Evolutionary conservation across 2,113 vertebrate genomes (phyloP).

Genomic region (Menura novaehollandiae): DNA sequence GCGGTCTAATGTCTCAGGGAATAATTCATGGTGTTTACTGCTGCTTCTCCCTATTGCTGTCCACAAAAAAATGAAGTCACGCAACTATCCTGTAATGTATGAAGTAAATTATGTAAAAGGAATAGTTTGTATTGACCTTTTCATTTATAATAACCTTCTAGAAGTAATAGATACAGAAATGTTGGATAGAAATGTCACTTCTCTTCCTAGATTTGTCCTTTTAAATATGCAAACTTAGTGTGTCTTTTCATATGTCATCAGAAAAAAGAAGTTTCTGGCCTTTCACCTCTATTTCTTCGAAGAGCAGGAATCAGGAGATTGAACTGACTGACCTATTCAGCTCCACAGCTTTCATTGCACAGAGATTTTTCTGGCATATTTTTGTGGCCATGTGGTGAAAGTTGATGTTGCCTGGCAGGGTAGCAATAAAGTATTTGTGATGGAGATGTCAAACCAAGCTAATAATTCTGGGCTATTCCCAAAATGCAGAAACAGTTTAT

Average conservation of each 20-base stretch:
- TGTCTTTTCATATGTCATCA: not conserved
- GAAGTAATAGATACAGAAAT: not conserved
- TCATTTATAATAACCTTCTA: not conserved
- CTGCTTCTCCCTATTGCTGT: not conserved
- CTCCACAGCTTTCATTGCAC: not conserved
- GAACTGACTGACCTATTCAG: not conserved
- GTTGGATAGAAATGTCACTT: not conserved
- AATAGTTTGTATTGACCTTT: not conserved
- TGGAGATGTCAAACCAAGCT: conserved; percentile 3
- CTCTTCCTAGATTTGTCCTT: not conserved
- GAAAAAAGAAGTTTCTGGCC: not conserved
- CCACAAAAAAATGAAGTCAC: not conserved
- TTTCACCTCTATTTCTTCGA: not conserved
- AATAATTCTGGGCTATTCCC: not conserved
- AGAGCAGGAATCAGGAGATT: not conserved
- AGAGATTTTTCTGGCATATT: not conserved
- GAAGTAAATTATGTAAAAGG: not conserved
- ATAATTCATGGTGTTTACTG: not conserved
- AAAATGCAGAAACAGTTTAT: conserved; percentile 39
- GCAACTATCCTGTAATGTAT: not conserved
- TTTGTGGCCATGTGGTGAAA: not conserved
- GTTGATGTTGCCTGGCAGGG: not conserved
- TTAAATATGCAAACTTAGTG: not conserved
- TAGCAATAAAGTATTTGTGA: not conserved
- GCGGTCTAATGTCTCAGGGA: not conserved